These are phyloP conservation scores for Cantharis rufa DNA, from an alignment of 2,888 invertebrate species.

Conservation along the genomic window DNA sequence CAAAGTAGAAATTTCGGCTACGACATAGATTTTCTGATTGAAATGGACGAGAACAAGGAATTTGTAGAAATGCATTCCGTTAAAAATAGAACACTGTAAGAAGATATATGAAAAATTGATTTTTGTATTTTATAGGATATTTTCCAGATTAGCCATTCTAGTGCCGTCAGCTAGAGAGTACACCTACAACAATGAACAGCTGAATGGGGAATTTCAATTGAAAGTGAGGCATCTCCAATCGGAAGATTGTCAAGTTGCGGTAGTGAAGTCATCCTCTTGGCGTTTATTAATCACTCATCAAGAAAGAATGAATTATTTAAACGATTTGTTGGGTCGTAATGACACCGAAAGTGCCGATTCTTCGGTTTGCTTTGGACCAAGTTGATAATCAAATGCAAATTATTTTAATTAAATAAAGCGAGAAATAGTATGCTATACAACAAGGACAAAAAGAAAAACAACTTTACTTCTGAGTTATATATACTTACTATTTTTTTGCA, in stretches of 20 bases:
- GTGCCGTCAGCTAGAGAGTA: conserved; percentile 56
- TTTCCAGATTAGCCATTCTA: conserved; percentile 57
- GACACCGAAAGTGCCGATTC: neutral
- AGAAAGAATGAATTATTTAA: conserved; percentile 58
- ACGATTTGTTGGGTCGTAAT: conserved; percentile 35
- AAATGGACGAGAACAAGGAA: conserved; percentile 37
- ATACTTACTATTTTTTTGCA: too few species aligned
- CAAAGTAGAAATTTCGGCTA: conserved; percentile 56
- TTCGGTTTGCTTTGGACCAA: neutral
- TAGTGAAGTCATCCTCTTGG: conserved; percentile 61
- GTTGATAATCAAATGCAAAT: neutral
- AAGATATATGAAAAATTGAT: conserved; percentile 28
- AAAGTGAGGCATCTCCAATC: conserved; percentile 66
- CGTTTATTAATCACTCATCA: conserved; percentile 60
- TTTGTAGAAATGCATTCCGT: conserved; percentile 7
- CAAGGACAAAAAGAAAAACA: too few species aligned
- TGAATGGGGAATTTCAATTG: conserved; percentile 60
- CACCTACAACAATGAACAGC: conserved; percentile 54
- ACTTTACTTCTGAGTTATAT: too few species aligned
- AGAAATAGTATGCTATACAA: too few species aligned
- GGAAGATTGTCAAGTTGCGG: conserved; percentile 64
- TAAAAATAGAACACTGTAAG: conserved; percentile 18
- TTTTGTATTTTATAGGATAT: conserved; percentile 6
- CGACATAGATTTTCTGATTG: conserved; percentile 52
- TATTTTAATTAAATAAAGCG: too few species aligned